phyloP scores from a whole-genome alignment of 2,113 vertebrate genomes.

The Aegithalos caudatus region DNA sequence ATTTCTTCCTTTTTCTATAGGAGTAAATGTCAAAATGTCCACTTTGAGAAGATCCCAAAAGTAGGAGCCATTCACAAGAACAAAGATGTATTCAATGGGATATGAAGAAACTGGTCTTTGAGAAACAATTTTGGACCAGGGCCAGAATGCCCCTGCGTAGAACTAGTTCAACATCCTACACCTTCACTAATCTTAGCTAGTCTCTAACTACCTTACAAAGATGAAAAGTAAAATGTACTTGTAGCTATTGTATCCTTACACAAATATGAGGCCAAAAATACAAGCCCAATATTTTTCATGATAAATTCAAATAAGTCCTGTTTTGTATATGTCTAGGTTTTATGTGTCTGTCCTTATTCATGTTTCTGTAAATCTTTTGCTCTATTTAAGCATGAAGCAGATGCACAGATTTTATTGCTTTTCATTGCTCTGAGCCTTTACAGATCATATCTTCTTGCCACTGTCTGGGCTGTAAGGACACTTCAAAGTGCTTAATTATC shows the following conservation, averaged over 20 bases:
- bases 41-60: background rate
- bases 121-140: background rate
- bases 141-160: background rate
- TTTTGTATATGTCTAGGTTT: background rate
- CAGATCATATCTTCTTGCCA: background rate
- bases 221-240: background rate
- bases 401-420: background rate
- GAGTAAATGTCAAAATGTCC: background rate
- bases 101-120: background rate
- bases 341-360: background rate
- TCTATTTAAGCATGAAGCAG: background rate
- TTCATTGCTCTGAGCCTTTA: background rate
- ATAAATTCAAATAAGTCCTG: background rate
- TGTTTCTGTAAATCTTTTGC: background rate
- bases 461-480: background rate
- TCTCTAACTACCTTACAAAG: background rate
- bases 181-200: background rate
- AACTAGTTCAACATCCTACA: background rate
- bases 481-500: background rate
- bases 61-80: background rate
- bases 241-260: background rate
- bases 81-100: background rate
- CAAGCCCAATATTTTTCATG: background rate
- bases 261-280: background rate
- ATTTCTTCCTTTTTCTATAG: background rate